phyloP scores from a whole-genome alignment of 2,797 vertebrate genomes.

The Melopsittacus undulatus region DNA sequence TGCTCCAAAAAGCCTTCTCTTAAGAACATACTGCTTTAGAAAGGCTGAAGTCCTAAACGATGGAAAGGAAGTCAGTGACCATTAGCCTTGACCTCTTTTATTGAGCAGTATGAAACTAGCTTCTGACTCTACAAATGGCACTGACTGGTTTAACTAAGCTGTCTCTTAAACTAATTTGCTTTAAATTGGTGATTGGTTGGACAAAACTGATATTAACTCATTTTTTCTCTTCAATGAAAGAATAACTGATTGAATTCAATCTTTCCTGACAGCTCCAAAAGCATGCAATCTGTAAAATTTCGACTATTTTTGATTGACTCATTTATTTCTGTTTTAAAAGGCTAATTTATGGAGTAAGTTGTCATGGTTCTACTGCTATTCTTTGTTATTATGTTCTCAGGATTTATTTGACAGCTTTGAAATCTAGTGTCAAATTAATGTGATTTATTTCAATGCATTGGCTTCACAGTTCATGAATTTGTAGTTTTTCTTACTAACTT shows the following conservation, averaged over 20 bases:
- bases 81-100: not conserved
- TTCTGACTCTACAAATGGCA: not conserved
- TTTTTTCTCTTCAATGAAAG: not conserved
- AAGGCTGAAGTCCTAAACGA: not conserved
- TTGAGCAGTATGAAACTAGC: not conserved
- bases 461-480: constrained; percentile 60
- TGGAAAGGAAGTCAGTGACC: not conserved
- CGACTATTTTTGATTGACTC: constrained; percentile 1
- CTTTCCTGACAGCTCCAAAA: not conserved
- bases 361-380: not conserved
- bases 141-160: not conserved
- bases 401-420: constrained; percentile 64
- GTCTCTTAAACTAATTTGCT: not conserved
- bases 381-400: constrained; percentile 31
- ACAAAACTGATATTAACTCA: not conserved
- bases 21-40: not conserved
- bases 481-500: constrained; percentile 62
- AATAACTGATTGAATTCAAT: not conserved
- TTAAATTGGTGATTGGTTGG: not conserved
- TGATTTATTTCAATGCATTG: constrained; percentile 64
- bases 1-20: not conserved
- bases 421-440: constrained; percentile 59
- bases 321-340: constrained; percentile 28
- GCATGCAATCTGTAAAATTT: not conserved
- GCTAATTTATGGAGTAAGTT: not conserved